Percentiles rank a stretch among this genome's conserved stretches.
phyloP scores from a whole-genome alignment of 2,113 vertebrate genomes.

The Carlito syrichta region DNA sequence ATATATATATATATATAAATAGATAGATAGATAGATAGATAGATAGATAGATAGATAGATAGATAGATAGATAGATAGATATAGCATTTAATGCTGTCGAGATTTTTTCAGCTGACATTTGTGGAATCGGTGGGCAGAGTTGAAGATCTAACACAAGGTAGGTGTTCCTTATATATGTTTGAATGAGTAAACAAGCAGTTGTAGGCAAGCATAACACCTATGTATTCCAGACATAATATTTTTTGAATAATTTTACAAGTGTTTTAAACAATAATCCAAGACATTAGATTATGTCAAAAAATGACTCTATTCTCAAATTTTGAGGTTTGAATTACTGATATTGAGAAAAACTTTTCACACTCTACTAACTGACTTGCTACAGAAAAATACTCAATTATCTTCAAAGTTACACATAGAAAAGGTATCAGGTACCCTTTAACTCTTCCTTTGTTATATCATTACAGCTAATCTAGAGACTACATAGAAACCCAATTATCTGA shows the following conservation, averaged over 20 bases:
- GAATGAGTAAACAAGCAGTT: neutral
- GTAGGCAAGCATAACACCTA: neutral
- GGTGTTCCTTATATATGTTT: neutral
- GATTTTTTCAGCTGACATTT: neutral
- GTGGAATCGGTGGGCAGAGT: neutral
- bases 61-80: too few species aligned
- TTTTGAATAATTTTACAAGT: neutral
- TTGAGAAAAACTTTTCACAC: neutral
- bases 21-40: too few species aligned
- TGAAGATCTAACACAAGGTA: neutral
- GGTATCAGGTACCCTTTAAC: neutral
- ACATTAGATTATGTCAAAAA: neutral
- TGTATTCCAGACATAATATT: neutral
- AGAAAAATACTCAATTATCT: neutral
- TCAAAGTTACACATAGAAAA: neutral
- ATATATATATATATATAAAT: too few species aligned
- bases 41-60: too few species aligned
- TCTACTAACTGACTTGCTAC: neutral
- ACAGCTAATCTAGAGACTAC: neutral
- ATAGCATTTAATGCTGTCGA: too few species aligned
- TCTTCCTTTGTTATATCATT: neutral
- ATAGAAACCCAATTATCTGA: neutral
- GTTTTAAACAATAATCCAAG: neutral
- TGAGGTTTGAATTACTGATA: neutral
- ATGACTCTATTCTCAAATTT: neutral